phyloP scores from a whole-genome alignment of 1,140 invertebrate species.

The Argopecten irradians region DNA sequence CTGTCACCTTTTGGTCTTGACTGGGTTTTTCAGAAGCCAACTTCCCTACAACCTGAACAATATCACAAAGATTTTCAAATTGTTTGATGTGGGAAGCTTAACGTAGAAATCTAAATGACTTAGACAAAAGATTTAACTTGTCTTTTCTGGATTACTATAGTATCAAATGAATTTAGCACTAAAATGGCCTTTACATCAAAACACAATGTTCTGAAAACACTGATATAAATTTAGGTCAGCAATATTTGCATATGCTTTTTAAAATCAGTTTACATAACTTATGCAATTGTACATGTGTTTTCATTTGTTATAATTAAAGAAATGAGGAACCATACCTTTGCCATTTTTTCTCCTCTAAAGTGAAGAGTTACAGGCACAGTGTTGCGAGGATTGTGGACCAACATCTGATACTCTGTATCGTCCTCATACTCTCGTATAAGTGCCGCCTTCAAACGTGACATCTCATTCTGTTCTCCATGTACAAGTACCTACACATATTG shows the following conservation, averaged over 20 bases:
- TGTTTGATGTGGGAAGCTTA: no score
- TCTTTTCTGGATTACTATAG: no score
- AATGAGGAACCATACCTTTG: slow-evolving; percentile 84
- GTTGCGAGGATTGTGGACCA: slow-evolving; percentile 97
- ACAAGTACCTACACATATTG: slow-evolving; percentile 87
- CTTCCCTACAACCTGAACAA: slow-evolving; percentile 87
- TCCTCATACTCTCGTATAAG: slow-evolving; percentile 96
- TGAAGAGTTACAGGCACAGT: slow-evolving; percentile 94
- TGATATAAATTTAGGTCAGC: no score
- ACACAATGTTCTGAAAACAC: no score
- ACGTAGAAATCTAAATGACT: no score
- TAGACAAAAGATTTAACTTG: no score
- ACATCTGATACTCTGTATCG: slow-evolving; percentile 89
- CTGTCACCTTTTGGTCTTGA: slow-evolving; percentile 88
- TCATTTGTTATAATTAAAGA: neutral
- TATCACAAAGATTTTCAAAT: slow-evolving; percentile 19
- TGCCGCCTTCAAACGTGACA: slow-evolving; percentile 96
- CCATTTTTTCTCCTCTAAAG: slow-evolving; percentile 98
- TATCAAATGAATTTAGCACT: no score
- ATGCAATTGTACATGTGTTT: no score
- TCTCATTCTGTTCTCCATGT: slow-evolving; percentile 99
- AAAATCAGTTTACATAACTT: no score
- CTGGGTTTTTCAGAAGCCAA: slow-evolving; percentile 88
- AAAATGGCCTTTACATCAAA: no score
- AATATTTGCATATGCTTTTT: no score